These are phyloP conservation scores for Xiphydria camelus DNA, from an alignment of 2,888 invertebrate species.

Conservation along the genomic window DNA sequence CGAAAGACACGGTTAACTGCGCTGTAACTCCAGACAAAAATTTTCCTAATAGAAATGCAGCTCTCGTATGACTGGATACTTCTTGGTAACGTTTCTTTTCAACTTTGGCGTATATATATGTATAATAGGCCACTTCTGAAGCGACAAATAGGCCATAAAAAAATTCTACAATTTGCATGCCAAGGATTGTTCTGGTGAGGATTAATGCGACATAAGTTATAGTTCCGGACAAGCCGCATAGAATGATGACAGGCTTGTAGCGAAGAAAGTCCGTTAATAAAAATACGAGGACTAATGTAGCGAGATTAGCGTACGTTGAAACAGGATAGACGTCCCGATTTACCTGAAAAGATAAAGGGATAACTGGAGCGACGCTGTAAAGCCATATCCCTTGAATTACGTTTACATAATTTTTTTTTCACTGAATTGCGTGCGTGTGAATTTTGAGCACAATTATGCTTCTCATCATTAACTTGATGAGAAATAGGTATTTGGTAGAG, in stretches of 20 bases:
- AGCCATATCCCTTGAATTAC: too few relatives aligned
- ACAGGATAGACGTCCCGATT: slow-evolving; percentile 82
- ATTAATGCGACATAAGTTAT: slow-evolving; percentile 74
- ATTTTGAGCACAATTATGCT: too few relatives aligned
- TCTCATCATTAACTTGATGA: too few relatives aligned
- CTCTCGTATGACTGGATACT: slow-evolving; percentile 84
- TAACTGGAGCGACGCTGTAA: too few relatives aligned
- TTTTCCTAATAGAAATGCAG: slow-evolving; percentile 78
- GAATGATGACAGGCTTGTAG: slow-evolving; percentile 85
- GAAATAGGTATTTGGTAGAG: too few relatives aligned
- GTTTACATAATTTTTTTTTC: too few relatives aligned
- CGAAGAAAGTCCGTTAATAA: slow-evolving; percentile 80
- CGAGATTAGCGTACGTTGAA: slow-evolving; percentile 83
- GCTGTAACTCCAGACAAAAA: slow-evolving; percentile 74
- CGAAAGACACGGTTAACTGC: slow-evolving; percentile 73
- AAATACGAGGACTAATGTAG: slow-evolving; percentile 75
- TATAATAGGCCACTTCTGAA: slow-evolving; percentile 89
- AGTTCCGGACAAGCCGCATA: slow-evolving; percentile 77
- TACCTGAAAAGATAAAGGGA: slow-evolving; percentile 57
- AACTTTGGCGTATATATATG: slow-evolving; percentile 92
- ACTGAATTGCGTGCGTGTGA: too few relatives aligned
- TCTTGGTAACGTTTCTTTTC: slow-evolving; percentile 75
- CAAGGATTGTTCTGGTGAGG: slow-evolving; percentile 72
- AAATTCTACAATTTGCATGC: slow-evolving; percentile 74
- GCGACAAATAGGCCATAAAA: slow-evolving; percentile 85